Evolutionary conservation across 2,888 invertebrate genomes (phyloP).

Genomic region (Euphydryas editha): DNA sequence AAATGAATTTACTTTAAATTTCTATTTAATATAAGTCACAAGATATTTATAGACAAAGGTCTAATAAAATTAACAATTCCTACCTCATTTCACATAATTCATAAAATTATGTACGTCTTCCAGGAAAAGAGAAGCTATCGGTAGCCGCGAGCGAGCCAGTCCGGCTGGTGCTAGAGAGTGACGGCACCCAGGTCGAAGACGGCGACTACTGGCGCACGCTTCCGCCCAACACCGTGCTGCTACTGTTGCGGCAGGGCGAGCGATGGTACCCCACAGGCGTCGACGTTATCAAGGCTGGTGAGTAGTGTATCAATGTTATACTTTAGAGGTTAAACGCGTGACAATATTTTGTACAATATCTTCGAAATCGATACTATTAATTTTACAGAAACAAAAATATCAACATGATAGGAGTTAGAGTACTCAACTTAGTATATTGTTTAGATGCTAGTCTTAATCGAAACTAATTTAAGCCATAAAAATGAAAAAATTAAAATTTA

Average conservation of each 20-base stretch:
- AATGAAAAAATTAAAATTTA: too few species aligned
- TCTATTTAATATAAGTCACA: too few species aligned
- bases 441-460: too few species aligned
- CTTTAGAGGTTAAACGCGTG: neutral
- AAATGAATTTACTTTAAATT: too few species aligned
- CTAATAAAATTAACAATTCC: too few species aligned
- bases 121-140: slow-evolving; percentile 95
- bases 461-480: too few species aligned
- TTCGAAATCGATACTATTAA: neutral
- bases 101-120: slow-evolving; percentile 22
- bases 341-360: neutral
- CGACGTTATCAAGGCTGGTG: slow-evolving; percentile 97
- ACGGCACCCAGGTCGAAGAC: slow-evolving; percentile 98
- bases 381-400: too few species aligned
- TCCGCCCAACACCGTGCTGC: slow-evolving; percentile 94
- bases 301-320: slow-evolving; percentile 47
- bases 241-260: slow-evolving; percentile 94
- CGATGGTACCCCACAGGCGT: slow-evolving; percentile 97
- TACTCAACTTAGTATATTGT: too few species aligned
- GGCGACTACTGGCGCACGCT: slow-evolving; percentile 97
- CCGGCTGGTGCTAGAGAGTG: slow-evolving; percentile 95
- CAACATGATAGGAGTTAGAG: too few species aligned
- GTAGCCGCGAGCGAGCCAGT: slow-evolving; percentile 94
- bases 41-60: too few species aligned
- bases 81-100: too few species aligned